Percentiles rank a stretch among this genome's conserved stretches.
Evolutionary conservation across 1,140 invertebrate genomes (phyloP).

Genomic region (Sarcophaga bullata): DNA sequence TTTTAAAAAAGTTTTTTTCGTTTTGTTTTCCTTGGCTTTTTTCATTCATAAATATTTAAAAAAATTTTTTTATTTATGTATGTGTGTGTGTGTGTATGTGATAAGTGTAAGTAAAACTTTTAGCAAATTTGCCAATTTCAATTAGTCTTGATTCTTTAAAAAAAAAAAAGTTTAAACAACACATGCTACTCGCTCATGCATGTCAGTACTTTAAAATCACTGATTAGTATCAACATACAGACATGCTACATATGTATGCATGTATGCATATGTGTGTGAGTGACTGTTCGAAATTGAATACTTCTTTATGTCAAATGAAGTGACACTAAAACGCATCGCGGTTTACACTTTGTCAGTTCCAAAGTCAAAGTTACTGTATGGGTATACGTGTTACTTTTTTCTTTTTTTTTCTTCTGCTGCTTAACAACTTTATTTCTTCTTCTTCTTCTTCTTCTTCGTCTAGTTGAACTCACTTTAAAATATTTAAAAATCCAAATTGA

Average conservation of each 20-base stretch:
- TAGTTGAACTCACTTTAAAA: too few species aligned
- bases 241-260: background rate
- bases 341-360: constrained; percentile 12
- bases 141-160: background rate
- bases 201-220: too few species aligned
- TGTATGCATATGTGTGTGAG: background rate
- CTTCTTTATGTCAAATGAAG: constrained; percentile 15
- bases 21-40: background rate
- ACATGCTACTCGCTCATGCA: too few species aligned
- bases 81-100: too few species aligned
- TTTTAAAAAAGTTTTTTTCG: background rate
- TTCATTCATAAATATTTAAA: background rate
- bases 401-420: too few species aligned
- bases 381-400: too few species aligned
- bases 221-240: too few species aligned
- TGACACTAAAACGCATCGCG: constrained; percentile 15
- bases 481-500: constrained; percentile 10
- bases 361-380: background rate
- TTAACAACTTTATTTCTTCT: too few species aligned
- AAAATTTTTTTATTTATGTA: background rate
- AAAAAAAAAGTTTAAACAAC: background rate
- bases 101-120: background rate
- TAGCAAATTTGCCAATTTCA: constrained; percentile 20
- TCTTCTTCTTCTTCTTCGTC: too few species aligned
- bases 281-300: constrained; percentile 1